Evolutionary conservation across 2,113 vertebrate species (phyloP), one percentile per base, ranked within the genome.

Genomic region (Ibidorhyncha struthersii): DNA sequence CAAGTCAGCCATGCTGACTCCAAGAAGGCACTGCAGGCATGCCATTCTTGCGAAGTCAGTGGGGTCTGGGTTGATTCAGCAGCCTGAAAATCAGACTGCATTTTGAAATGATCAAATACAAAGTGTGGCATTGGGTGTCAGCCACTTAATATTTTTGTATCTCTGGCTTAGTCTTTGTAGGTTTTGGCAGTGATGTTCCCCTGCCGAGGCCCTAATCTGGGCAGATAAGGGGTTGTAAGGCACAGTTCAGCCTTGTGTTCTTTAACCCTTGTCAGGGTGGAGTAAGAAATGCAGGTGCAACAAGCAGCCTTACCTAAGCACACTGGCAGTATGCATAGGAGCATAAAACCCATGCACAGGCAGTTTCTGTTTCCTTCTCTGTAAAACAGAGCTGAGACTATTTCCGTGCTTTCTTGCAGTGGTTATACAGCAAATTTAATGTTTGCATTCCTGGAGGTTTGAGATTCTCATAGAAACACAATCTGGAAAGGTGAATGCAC

Each of bases 181-280:
- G 58, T 91, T 95, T 95, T 82, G 86, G 72, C 56, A 72, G 65
- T 32, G 80, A 29, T 74, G 41, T 34, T 94, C 12, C 56, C 13
- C 32, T 81, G 53, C 13, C 4, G n/a, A 69, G 65, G 38, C 65
- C 25, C 32, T 93, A 38, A 67, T 86, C 61, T 29, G 1, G 1
- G 53, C 65, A 72, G 86, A 76, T 92, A 79, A 92, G 62, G 63
- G 32, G 3, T 41, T 84, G 55, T 62, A 53, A 87, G 56, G 52
- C 55, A 38, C 32, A 6, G 52, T 74, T 95, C 80, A 78, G 55
- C 61, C 66, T 58, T 9, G 13, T 91, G 66, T 70, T 90, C 81
- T 85, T 96, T 97, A 97, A 85, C 89, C 74, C 53, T 93, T 18
- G 1, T 38, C 62, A 41, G 66, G 59, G 93, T 91, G 91, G 80